Base-by-base conservation (phyloP, 2,888 invertebrate genomes). In the Cataglyphis rosenhaueri region DNA sequence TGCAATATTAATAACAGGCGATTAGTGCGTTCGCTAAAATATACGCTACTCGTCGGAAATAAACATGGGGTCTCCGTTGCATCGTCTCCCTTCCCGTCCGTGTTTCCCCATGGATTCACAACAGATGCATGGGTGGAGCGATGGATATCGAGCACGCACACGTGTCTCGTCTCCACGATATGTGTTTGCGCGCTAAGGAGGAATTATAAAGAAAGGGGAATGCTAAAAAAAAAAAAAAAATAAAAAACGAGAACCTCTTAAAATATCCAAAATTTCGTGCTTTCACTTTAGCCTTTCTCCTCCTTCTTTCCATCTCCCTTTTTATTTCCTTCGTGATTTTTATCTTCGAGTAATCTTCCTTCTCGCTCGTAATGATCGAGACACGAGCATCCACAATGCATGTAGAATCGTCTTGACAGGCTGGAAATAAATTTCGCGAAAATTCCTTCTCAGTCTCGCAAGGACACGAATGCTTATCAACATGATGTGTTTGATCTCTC, bases 1-100 rank as follows among this genome's bases (percentile, higher is more conserved):
- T 93, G 90, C 91, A 89, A 91, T 93, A 93, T 93, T 93, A 93
- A 93, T 93, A 92, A 92, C 90, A 86, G 55, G 87, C 91, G 92
- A 91, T 92, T 92, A 89, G 88, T 79, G 86, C 82, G 84, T 66
- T 84, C 84, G 83, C 83, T 86, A 91, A 91, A 91, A 91, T 92
- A 89, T 89, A 89, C 86, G 87, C 48, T 44, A 15, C 44, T 48
- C 18, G 73, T 83, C 70, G 81, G 81, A 85, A 90, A 90, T 88
- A 91, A 91, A 88, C 91, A 91, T n/a, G 52, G 87, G 87, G 85
- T 85, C n/a, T 38, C 64, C 18, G 5, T 18, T 0, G 12, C 41
- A 12, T 55, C 21, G 57, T 44, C n/a, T 44, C 82, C 44, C 70
- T 78, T 75, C 83, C 44, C 73, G 55, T 10, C 15, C 48, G 38